phyloP scores from a whole-genome alignment of 2,113 vertebrate genomes.

The Hassar affinis region DNA sequence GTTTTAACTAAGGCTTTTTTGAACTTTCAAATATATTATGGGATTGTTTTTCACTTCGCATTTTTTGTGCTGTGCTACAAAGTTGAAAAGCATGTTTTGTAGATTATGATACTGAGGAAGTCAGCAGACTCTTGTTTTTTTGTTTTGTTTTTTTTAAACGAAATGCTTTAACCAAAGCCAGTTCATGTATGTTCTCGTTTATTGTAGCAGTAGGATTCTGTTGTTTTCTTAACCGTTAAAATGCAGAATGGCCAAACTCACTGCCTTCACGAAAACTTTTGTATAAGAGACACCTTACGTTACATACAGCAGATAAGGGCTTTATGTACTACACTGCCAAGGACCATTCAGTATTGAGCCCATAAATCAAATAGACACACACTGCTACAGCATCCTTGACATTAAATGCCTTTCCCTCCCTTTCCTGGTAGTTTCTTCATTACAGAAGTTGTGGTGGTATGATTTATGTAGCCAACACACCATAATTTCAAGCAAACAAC shows the following conservation, averaged over 20 bases:
- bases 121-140: constrained; percentile 5
- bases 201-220: neutral
- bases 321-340: constrained; percentile 68
- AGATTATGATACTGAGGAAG: neutral
- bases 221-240: neutral
- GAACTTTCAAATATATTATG: neutral
- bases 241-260: neutral
- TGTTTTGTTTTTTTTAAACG: neutral
- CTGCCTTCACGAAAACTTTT: neutral
- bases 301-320: constrained; percentile 65
- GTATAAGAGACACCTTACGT: constrained; percentile 26
- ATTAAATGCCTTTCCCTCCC: constrained; percentile 54
- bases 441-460: constrained; percentile 53
- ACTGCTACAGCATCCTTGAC: constrained; percentile 53
- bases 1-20: neutral
- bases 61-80: neutral
- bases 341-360: constrained; percentile 51
- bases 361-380: constrained; percentile 67
- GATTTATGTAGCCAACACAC: constrained; percentile 57
- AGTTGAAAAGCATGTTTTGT: constrained; percentile 12
- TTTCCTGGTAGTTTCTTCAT: constrained; percentile 52
- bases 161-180: neutral
- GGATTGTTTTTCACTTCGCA: neutral
- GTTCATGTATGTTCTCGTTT: neutral
- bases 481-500: constrained; percentile 51